Conservation (phyloP, 2,888 invertebrate genomes). For the Latheticus oryzae region DNA sequence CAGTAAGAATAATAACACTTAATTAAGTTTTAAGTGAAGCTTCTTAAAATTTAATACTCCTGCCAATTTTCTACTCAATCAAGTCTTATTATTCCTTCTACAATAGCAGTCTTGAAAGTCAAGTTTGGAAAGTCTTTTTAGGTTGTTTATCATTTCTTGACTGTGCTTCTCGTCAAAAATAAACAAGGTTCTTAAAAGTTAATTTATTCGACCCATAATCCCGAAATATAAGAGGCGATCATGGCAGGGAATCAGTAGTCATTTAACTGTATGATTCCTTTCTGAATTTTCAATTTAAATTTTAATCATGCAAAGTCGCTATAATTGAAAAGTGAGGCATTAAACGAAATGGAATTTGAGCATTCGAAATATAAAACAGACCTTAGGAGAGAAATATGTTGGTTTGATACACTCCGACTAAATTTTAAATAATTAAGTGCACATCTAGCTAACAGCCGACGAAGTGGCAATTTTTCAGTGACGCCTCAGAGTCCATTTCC, state of each 20-base stretch:
- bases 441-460: slow-evolving; percentile 10
- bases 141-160: slow-evolving; percentile 8
- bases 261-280: slow-evolving; percentile 50
- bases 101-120: no score
- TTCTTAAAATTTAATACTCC: no score
- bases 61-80: no score
- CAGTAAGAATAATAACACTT: no score
- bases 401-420: slow-evolving; percentile 1
- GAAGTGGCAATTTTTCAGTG: slow-evolving; percentile 22
- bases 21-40: no score
- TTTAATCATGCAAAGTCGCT: slow-evolving; percentile 46
- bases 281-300: slow-evolving; percentile 48
- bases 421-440: slow-evolving; percentile 30
- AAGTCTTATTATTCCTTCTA: no score
- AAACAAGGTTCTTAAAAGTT: slow-evolving; percentile 10
- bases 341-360: slow-evolving; percentile 36
- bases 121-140: slow-evolving; percentile 2
- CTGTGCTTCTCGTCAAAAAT: background rate
- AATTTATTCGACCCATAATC: slow-evolving; percentile 42
- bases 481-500: slow-evolving; percentile 26
- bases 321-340: slow-evolving; percentile 45
- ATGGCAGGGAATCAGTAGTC: slow-evolving; percentile 54
- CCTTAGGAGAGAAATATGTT: slow-evolving; percentile 9
- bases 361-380: slow-evolving; percentile 33
- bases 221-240: slow-evolving; percentile 45